These are phyloP conservation scores for Cryptotermes secundus DNA, from an alignment of 1,140 invertebrate genomes.

Conservation along the genomic window DNA sequence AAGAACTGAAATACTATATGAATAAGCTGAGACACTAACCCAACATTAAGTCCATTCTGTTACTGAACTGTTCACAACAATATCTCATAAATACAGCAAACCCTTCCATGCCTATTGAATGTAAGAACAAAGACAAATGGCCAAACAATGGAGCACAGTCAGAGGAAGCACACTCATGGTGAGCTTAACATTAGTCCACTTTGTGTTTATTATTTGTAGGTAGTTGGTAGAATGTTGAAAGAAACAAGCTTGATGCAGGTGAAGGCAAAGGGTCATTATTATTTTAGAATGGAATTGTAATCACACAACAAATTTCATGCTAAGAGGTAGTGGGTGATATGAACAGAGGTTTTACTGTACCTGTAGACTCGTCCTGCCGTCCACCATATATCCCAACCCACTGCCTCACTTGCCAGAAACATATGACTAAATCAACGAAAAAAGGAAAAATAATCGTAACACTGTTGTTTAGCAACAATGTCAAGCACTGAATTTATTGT, in stretches of 20 bases:
- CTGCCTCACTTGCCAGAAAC: conserved; percentile 12
- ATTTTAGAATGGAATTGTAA: not conserved
- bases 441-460: conserved; percentile 8
- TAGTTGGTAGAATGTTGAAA: too few relatives aligned
- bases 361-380: not conserved
- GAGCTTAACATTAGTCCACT: not conserved
- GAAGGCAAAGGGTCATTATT: not conserved
- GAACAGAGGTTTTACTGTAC: not conserved
- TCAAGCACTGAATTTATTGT: not conserved
- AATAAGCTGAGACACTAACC: too few relatives aligned
- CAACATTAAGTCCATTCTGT: too few relatives aligned
- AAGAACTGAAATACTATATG: too few relatives aligned
- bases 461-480: not conserved
- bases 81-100: too few relatives aligned
- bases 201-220: too few relatives aligned
- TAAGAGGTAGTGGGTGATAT: not conserved
- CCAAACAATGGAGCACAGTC: not conserved
- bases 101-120: not conserved
- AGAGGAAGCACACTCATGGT: conserved; percentile 1
- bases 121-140: not conserved
- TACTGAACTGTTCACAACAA: too few relatives aligned
- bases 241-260: too few relatives aligned
- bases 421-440: conserved; percentile 11
- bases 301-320: conserved; percentile 3
- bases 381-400: conserved; percentile 9